These are phyloP conservation scores for Bombus ignitus DNA, from an alignment of 1,140 invertebrate genomes.

Conservation along the genomic window DNA sequence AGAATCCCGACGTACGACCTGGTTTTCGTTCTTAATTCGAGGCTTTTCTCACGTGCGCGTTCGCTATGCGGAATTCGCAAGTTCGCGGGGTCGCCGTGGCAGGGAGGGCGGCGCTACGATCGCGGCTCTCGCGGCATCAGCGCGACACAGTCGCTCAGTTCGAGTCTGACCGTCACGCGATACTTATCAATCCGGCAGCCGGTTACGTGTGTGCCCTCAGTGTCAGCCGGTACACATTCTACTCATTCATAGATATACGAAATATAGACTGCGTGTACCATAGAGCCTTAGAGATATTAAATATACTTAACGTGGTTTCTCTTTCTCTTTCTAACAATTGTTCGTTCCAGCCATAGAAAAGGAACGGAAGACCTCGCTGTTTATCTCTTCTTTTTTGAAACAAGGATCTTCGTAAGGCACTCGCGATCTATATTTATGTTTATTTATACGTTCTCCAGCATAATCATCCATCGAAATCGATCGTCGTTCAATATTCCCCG, in stretches of 20 bases:
- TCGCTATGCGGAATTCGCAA: conserved; percentile 31
- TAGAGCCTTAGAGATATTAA: too few relatives aligned
- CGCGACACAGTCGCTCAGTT: conserved; percentile 39
- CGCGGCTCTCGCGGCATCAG: conserved; percentile 20
- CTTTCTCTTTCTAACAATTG: too few relatives aligned
- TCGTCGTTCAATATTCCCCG: too few relatives aligned
- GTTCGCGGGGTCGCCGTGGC: conserved; percentile 41
- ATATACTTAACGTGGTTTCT: too few relatives aligned
- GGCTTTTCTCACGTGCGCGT: conserved; percentile 47
- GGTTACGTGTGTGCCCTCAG: neutral
- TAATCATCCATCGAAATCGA: neutral
- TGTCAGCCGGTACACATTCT: neutral
- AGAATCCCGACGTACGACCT: conserved; percentile 26
- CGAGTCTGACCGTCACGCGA: conserved; percentile 42
- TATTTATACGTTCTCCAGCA: too few relatives aligned
- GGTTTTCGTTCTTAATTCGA: conserved; percentile 40
- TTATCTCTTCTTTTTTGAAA: too few relatives aligned
- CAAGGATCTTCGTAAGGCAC: too few relatives aligned
- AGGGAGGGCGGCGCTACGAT: conserved; percentile 28
- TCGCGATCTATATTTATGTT: too few relatives aligned
- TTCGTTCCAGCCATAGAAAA: too few relatives aligned
- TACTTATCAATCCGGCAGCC: neutral
- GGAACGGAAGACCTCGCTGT: too few relatives aligned
- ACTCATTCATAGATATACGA: too few relatives aligned
- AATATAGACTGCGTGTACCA: too few relatives aligned